Evolutionary conservation across 2,888 invertebrate genomes (phyloP), one percentile per base, ranked within the genome.

Genomic region (Nyleta sp.): DNA sequence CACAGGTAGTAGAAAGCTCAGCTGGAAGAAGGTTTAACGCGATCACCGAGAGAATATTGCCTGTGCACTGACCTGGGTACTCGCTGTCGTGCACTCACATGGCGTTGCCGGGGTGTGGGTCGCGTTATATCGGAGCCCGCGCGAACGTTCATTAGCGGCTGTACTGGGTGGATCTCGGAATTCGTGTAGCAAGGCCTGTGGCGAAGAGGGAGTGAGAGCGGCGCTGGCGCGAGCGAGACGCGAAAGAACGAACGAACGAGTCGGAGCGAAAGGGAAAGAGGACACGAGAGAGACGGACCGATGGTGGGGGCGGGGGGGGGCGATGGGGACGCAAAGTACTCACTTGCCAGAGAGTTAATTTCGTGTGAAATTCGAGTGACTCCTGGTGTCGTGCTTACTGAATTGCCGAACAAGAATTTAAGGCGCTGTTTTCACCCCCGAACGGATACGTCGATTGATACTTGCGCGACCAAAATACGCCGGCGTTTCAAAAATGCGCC

Each of bases 281-380:
- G 20, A 33, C 35, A 11, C 55, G 65, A 77, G 76, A 70, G 67
- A 80, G 78, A 72, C 28, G 53, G 68, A 68, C 35, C 7, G 55
- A 11, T 76, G 64, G 73, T 76, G 67, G 72, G 80, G 73, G 78
- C 80, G 53, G 74, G 24, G 67, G 40, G 70, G 40, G 60, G 57
- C 57, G 70, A 73, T 76, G 74, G 83, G 78, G 53, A 81, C 77
- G 81, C 80, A 80, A 82, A 80, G 82, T 81, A 83, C 84, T 84
- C 82, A 82, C 82, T 84, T 82, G 84, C 79, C 82, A 82, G 83
- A 83, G 86, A 85, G 87, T 87, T 87, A 87, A 87, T 87, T 87
- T 85, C 84, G 85, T 86, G 87, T 87, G 87, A 87, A 86, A 87
- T 87, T 84, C 85, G 85, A 87, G 85, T 84, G 82, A 84, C 85